Conservation (phyloP, 1,140 invertebrate genomes). For the Euura lappo region DNA sequence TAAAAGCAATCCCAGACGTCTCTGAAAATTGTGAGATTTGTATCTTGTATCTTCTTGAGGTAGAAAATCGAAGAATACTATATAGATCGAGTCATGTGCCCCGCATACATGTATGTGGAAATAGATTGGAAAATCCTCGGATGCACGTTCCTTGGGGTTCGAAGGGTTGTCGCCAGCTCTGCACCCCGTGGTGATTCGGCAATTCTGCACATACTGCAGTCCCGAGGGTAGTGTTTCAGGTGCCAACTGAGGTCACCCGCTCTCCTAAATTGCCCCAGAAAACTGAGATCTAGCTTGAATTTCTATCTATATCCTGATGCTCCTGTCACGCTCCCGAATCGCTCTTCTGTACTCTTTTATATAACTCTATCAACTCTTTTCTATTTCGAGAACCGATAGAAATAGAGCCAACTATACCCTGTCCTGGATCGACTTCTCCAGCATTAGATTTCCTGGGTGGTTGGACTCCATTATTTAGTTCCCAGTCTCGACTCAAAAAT, state of each 20-base stretch:
- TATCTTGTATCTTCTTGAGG: neutral
- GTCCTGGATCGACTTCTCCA: neutral
- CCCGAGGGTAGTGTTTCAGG: conserved; percentile 24
- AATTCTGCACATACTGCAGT: conserved; percentile 38
- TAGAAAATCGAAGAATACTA: conserved; percentile 3
- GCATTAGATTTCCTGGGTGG: neutral
- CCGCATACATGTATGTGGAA: conserved; percentile 6
- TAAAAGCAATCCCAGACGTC: too few species aligned
- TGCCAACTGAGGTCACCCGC: conserved; percentile 32
- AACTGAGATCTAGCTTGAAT: conserved; percentile 17
- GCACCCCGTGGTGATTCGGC: conserved; percentile 41
- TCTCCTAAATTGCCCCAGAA: conserved; percentile 33
- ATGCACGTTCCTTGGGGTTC: neutral
- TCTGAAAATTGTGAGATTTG: too few species aligned
- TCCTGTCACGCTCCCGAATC: neutral
- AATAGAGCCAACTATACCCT: neutral
- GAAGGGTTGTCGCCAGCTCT: conserved; percentile 20
- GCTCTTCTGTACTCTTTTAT: neutral
- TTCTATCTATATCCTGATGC: neutral
- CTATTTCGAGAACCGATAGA: neutral
- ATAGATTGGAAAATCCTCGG: neutral
- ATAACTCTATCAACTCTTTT: neutral
- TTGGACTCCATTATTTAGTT: too few species aligned
- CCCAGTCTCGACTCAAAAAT: too few species aligned
- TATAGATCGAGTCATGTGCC: neutral